Base-by-base conservation (phyloP, 2,797 vertebrate species). In the Poecile montanus region DNA sequence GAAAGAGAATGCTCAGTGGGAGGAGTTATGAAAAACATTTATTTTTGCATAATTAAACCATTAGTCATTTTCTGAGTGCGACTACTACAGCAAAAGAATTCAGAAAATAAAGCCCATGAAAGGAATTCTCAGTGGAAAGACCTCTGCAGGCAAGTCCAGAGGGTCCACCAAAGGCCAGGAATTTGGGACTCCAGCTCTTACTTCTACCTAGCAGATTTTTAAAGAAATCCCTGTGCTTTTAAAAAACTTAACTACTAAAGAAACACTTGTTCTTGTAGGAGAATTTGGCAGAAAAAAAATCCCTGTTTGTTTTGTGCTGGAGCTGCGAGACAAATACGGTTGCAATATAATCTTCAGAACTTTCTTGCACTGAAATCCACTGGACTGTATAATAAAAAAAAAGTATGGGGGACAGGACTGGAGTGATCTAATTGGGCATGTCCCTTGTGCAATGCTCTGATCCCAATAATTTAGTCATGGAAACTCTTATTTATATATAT, bases 31-130 rank as follows among this genome's bases (percentile, higher is more conserved):
- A 65, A 77, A 90, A 88, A 21, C 11, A 48, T 44, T 91, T 56
- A 13, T 68, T 95, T 95, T 94, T 78, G 62, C 74, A 78, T 76
- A 87, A 91, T 62, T 68, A 78, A 88, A 60, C 13, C 19, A 42
- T 44, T 74, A 73, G 29, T 77, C 11, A 77, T 54, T 56, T 79
- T 76, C 65, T 67, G 65, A 67, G 71, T 42, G 36, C 50, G 80
- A 71, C n/a, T 32, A 53, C 27, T 56, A n/a, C 19, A 76, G 36
- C n/a, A 91, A 56, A 85, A 21, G 57, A 63, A 84, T 40, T 57
- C 63, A 89, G 71, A 79, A 91, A 91, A 87, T 30, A 77, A 82
- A 93, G 12, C 47, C 34, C 10, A 32, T 26, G 17, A 58, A 65
- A 78, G 51, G 20, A 89, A 61, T 53, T 48, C 42, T 76, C 40